Evolutionary conservation across 2,888 invertebrate species (phyloP), one percentile per base, ranked within the genome.

Genomic region (Halictus ligatus): DNA sequence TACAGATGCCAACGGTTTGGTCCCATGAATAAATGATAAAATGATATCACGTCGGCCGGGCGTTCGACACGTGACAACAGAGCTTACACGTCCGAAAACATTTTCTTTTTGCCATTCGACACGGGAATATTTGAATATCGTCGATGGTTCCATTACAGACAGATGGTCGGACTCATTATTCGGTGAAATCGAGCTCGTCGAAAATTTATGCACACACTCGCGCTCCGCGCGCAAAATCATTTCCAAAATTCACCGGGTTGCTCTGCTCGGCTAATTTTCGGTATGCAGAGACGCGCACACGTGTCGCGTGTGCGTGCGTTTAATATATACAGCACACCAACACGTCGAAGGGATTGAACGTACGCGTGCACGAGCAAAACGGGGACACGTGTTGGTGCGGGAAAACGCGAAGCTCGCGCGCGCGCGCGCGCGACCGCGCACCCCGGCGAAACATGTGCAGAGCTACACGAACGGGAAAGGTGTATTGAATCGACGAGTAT

Each of bases 401-500:
- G 67, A 35, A 67, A 77, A 71, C 69, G 64, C 64, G 60, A 60
- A n/a, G 43, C 75, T 69, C 58, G 71, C 67, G 54, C 71, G 48
- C 75, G 74, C 58, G 71, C 67, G 54, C 71, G 48, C 64, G 78
- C 78, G 67, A 64, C 25, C 13, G 48, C 64, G 78, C 80, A 60
- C 69, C 60, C 13, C 13, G n/a, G 60, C 21, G 64, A 67, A 50
- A 75, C 75, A 73, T 75, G 64, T 60, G 67, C 83, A 80, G 35
- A 78, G 72, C 84, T 84, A 89, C 89, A 87, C 86, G 81, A 83
- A 84, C 82, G 85, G 81, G 89, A 90, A 77, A 90, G 93, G 92
- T 90, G 90, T 93, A 93, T 94, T 94, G 94, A 94, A 94, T 93
- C 93, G 93, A 94, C 92, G 93, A 94, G 94, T 94, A 94, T 94